Percentiles rank a stretch among this genome's conserved stretches.
phyloP scores from a whole-genome alignment of 2,797 vertebrate species.

The Serranus cabrilla region DNA sequence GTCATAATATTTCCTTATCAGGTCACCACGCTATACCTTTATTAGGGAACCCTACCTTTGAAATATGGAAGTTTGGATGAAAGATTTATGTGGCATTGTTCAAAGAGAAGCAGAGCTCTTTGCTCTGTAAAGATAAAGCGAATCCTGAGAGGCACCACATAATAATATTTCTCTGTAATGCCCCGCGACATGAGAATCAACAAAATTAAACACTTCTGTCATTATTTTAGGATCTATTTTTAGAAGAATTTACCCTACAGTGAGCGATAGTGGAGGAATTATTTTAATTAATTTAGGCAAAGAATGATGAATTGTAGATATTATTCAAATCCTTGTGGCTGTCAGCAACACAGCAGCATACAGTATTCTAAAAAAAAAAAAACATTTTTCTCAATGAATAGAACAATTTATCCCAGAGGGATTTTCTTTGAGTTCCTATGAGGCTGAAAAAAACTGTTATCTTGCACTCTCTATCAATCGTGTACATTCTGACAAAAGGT shows the following conservation, averaged over 20 bases:
- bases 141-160: constrained; percentile 59
- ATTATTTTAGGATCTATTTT: constrained; percentile 3
- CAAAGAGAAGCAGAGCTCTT: constrained; percentile 82
- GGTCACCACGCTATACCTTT: constrained; percentile 79
- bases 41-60: constrained; percentile 84
- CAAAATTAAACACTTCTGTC: constrained; percentile 14
- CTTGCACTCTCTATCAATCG: constrained; percentile 64
- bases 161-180: constrained; percentile 58
- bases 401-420: constrained; percentile 5
- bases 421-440: constrained; percentile 44
- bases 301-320: constrained; percentile 7
- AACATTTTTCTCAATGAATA: constrained; percentile 2
- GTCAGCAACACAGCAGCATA: neutral
- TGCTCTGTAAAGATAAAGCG: constrained; percentile 77
- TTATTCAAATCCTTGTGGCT: neutral
- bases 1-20: constrained; percentile 80
- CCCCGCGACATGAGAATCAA: constrained; percentile 36
- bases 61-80: constrained; percentile 81
- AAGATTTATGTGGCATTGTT: constrained; percentile 85
- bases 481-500: constrained; percentile 71
- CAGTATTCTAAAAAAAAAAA: constrained; percentile 11
- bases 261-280: neutral
- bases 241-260: neutral
- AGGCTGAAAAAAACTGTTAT: constrained; percentile 41
- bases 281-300: neutral